Evolutionary conservation across 1,140 invertebrate genomes (phyloP).

Genomic region (Polypedilum vanderplanki): DNA sequence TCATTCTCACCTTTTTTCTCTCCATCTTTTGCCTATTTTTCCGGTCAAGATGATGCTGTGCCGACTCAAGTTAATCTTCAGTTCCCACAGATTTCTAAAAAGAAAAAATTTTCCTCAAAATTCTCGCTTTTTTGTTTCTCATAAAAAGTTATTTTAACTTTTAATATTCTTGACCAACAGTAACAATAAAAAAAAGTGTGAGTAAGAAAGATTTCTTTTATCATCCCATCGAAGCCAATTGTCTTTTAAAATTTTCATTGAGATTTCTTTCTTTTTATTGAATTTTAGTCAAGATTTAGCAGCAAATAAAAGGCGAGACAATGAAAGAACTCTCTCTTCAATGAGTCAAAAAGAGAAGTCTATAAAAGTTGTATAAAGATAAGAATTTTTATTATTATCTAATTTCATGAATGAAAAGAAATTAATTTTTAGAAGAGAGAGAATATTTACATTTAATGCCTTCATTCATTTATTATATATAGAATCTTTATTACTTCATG

Average conservation of each 20-base stretch:
- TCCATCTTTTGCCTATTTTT: background rate
- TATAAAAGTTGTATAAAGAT: no score
- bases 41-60: background rate
- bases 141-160: background rate
- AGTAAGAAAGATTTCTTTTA: no score
- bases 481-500: no score
- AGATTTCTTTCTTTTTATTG: background rate
- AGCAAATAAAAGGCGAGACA: no score
- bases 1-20: background rate
- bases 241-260: conserved; percentile 2
- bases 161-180: conserved; percentile 13
- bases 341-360: no score
- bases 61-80: background rate
- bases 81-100: conserved; percentile 2
- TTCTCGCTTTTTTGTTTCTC: background rate
- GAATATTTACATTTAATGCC: no score
- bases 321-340: no score
- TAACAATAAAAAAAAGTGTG: background rate
- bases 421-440: no score
- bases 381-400: no score
- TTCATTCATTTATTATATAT: no score
- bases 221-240: background rate
- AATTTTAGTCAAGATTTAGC: no score
- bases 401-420: no score
- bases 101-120: background rate